Percentiles rank a stretch among this genome's conserved stretches.
Evolutionary conservation across 2,888 invertebrate species (phyloP).

Genomic region (Theodoxus fluviatilis): DNA sequence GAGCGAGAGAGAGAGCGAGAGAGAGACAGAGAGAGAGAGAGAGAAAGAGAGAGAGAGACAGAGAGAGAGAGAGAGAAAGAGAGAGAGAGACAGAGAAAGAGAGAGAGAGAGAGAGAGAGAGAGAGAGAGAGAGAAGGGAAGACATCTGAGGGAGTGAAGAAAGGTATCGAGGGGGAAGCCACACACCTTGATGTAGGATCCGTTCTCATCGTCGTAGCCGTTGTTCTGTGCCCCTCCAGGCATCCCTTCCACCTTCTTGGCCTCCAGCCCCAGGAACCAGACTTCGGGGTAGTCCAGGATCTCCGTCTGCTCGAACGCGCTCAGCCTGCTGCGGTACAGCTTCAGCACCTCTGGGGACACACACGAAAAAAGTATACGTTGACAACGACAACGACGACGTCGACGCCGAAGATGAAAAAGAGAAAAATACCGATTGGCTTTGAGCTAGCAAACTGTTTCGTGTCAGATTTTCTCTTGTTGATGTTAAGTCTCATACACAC

Average conservation of each 20-base stretch:
- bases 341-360: conserved; percentile 70
- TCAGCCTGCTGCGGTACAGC: conserved; percentile 82
- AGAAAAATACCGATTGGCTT: too few species aligned
- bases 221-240: conserved; percentile 59
- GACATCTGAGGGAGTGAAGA: too few species aligned
- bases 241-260: conserved; percentile 62
- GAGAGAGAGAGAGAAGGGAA: too few species aligned
- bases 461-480: too few species aligned
- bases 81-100: neutral
- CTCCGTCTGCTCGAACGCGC: conserved; percentile 89
- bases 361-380: too few species aligned
- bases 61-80: neutral
- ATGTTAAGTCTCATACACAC: too few species aligned
- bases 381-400: too few species aligned
- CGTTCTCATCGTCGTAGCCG: conserved; percentile 65
- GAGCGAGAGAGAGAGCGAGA: neutral
- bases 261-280: conserved; percentile 78
- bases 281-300: conserved; percentile 87
- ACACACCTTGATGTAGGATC: conserved; percentile 90
- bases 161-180: too few species aligned
- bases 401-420: too few species aligned
- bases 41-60: neutral
- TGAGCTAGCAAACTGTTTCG: too few species aligned
- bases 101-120: neutral
- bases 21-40: neutral